phyloP scores from a whole-genome alignment of 2,888 invertebrate genomes.

The Lasioglossum malachurum region DNA sequence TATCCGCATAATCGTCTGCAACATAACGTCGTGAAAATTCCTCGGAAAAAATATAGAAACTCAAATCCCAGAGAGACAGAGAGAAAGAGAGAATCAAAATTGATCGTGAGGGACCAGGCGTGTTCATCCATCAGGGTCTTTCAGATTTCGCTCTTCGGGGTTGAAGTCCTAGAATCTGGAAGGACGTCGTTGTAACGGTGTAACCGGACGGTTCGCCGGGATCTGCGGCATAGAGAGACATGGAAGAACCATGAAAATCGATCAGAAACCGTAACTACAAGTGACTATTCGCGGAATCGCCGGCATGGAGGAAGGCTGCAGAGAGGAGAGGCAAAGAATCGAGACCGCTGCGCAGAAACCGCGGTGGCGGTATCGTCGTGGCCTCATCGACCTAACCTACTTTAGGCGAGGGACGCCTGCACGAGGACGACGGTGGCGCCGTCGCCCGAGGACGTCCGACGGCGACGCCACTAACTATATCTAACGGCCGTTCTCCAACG shows the following conservation, averaged over 20 bases:
- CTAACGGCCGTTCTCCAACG: conserved; percentile 72
- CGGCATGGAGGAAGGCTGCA: conserved; percentile 49
- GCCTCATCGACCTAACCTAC: conserved; percentile 83
- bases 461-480: conserved; percentile 66
- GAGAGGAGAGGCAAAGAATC: conserved; percentile 70
- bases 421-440: conserved; percentile 74
- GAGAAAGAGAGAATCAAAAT: neutral
- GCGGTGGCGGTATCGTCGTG: conserved; percentile 73
- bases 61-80: neutral
- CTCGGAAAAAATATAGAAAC: neutral
- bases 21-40: neutral
- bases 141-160: neutral
- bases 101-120: neutral
- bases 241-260: conserved; percentile 57
- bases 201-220: neutral
- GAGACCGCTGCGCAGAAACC: conserved; percentile 80
- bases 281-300: conserved; percentile 67
- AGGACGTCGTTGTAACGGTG: neutral
- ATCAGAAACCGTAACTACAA: conserved; percentile 54
- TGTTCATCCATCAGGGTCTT: neutral
- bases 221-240: neutral
- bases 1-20: neutral
- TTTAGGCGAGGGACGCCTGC: conserved; percentile 75
- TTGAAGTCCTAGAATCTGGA: neutral
- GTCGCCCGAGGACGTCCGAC: conserved; percentile 74